A percentile compares a stretch with the other conserved stretches of the same genome.
These are phyloP conservation scores for Oceanodroma leucorhoa DNA, from an alignment of 2,797 vertebrate genomes.

Conservation along the genomic window DNA sequence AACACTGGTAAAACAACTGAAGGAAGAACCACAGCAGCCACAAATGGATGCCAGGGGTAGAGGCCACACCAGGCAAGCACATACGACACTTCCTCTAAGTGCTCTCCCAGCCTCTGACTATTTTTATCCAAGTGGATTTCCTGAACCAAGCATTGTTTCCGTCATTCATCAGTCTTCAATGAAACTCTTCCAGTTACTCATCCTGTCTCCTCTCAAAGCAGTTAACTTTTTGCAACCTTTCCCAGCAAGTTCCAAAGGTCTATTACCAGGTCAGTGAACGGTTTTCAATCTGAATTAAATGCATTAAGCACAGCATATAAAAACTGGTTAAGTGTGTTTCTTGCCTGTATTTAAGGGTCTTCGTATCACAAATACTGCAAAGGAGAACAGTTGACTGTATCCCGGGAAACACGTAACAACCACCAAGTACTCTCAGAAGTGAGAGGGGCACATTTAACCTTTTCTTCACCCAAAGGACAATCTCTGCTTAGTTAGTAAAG, in stretches of 20 bases:
- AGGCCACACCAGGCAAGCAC: not conserved
- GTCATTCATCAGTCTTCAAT: not conserved
- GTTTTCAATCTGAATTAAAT: not conserved
- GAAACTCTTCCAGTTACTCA: not conserved
- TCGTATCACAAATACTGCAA: not conserved
- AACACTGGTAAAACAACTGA: not conserved
- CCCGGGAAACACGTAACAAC: not conserved
- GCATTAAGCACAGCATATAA: not conserved
- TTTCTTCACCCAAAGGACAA: not conserved
- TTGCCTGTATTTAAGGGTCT: not conserved
- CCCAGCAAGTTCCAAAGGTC: not conserved
- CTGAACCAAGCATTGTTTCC: not conserved
- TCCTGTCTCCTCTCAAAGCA: not conserved
- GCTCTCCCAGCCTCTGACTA: not conserved
- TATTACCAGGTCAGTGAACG: not conserved
- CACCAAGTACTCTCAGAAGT: not conserved
- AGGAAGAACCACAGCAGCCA: not conserved
- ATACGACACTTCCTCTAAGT: not conserved
- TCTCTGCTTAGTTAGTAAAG: not conserved
- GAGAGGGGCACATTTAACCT: not conserved
- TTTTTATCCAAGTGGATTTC: constrained; percentile 14
- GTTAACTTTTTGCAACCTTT: not conserved
- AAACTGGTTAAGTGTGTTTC: not conserved
- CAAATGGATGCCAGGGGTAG: not conserved
- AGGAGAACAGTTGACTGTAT: not conserved